Base-by-base conservation (phyloP, 2,888 invertebrate genomes). In the Agrotis puta region DNA sequence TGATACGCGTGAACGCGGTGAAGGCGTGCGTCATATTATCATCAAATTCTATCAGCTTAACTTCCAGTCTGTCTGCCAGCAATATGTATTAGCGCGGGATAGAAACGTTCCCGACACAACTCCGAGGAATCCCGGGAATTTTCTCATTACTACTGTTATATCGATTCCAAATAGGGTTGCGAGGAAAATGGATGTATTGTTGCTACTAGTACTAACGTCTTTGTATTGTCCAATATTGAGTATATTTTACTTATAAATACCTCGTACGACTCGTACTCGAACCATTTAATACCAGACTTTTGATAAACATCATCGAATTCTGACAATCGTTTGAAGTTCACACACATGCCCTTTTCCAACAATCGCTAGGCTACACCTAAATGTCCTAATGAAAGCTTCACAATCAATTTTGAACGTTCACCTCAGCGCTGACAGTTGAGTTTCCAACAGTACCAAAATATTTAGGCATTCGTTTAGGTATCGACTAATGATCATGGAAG, bases 111-210 rank as follows among this genome's bases (percentile, higher is more conserved):
- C 47, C 50, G 50, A 50, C 79, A 63, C 14, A 70, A 68, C 48
- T 75, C 70, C 48, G 16, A 24, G 62, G 71, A 79, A 75, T 79
- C 70, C 54, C n/a, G 48, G 64, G 75, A 71, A 79, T 80, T 68
- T 79, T 79, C 80, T 79, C 80, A 79, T 79, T 79, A 65, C 75
- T 48, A 61, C 24, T 75, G 67, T 79, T 68, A 45, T 70, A 79
- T 80, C 47, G 75, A 79, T 75, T 62, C 9, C 39, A 39, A 18
- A 45, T 33, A 51, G 63, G 62, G 66, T 61, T 64, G 64, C 27
- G 2, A 47, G 45, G 56, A 5, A 63, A 47, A 74, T 59, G n/a
- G 43, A 63, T 33, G 7, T 58, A 33, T 16, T 33, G 33, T 9
- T 22, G 50, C 16, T 43, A 13, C 16, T 45, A 9, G 39, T 43